phyloP scores from a whole-genome alignment of 1,140 invertebrate genomes.

The Neotoxoptera formosana region DNA sequence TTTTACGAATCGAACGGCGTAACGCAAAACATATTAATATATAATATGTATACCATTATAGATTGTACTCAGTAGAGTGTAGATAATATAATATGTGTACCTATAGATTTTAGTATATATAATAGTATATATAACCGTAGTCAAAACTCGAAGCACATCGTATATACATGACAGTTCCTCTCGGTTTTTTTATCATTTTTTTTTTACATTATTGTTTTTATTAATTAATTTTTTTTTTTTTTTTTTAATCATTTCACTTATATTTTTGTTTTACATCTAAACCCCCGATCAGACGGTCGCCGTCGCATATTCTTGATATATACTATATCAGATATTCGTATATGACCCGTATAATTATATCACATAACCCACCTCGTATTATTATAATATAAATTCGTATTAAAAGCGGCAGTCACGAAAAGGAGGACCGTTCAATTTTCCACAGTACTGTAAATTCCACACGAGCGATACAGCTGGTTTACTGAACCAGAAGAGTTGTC shows the following conservation, averaged over 20 bases:
- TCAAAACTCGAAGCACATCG: conserved; percentile 22
- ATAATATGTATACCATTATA: background rate
- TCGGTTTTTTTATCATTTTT: background rate
- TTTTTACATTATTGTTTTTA: background rate
- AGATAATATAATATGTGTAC: conserved; percentile 10
- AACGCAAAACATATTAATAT: background rate
- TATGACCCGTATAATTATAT: background rate
- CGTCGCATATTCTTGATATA: too few species aligned
- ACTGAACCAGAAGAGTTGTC: background rate
- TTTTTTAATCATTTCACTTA: background rate
- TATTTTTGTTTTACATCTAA: background rate
- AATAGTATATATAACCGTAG: background rate
- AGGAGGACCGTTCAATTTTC: background rate
- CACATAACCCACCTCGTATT: background rate
- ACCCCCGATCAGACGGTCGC: rapidly evolving
- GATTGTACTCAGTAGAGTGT: background rate
- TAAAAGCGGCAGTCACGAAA: background rate
- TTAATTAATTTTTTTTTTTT: background rate
- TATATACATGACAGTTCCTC: background rate
- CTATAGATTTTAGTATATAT: conserved; percentile 3
- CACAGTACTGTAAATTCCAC: background rate
- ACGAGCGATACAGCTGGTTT: background rate
- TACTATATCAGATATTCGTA: too few species aligned
- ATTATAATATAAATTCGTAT: background rate
- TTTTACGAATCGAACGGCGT: background rate